Evolutionary conservation across 2,797 vertebrate species (phyloP), one percentile per base, ranked within the genome.

Genomic region (Sandelia bainsii): DNA sequence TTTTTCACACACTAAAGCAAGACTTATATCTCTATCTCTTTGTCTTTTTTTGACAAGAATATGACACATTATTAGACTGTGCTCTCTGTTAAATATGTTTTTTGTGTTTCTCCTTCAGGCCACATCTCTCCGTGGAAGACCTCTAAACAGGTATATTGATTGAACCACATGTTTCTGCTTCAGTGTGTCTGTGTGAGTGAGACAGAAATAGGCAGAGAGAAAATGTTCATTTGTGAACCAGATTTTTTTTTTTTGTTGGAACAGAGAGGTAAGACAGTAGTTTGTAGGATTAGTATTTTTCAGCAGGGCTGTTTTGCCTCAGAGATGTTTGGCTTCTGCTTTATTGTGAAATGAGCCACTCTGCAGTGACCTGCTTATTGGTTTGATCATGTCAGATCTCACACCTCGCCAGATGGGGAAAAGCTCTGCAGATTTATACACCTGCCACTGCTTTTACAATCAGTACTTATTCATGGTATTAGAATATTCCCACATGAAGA

Each of bases 91-190:
- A 86, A 89, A 89, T 54, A 75, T 84, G 74, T 87, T 87, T 70
- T 91, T 29, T 88, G 88, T 85, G 93, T 91, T 51, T 78, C 93
- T 89, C 68, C 69, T 63, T 74, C 93, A 99, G 98, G 97, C 91
- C 97, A 98, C 91, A 96, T 97, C 93, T 97, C 98, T 92, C 97
- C 97, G 20, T 99, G 97, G 97, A 99, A 99, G 91, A 95, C 95
- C 88, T 95, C 97, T 92, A 98, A 98, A 94, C 97, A 98, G 96
- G 98, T 99, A 97, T 93, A 25, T 5, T 59, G 27, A 73, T 45
- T 60, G 4, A 68, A 46, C 48, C 49, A 42, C 46, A 37, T 67
- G 42, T 66, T 57, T 76, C 20, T 69, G 48, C 19, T 32, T 52
- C 27, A 75, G 60, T 76, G 52, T 63, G 12, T 52, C 20, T 63